Percentiles rank a stretch among this genome's conserved stretches.
Evolutionary conservation across 2,797 vertebrate species (phyloP).

Genomic region (Poeciliopsis turneri): DNA sequence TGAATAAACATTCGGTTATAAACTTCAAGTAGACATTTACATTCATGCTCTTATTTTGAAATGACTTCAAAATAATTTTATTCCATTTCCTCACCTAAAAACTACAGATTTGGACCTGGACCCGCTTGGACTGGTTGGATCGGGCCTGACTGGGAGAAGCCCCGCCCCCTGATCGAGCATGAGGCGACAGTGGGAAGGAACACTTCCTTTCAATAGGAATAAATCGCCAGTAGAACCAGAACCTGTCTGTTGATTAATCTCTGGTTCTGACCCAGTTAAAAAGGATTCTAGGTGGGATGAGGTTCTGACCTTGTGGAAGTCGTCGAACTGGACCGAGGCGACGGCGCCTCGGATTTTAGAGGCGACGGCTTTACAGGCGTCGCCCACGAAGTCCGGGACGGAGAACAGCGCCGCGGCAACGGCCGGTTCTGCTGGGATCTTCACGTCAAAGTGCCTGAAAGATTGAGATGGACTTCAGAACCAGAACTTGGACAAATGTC

Average conservation of each 20-base stretch:
- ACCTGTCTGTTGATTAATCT: not conserved
- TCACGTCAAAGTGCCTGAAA: slow-evolving; percentile 87
- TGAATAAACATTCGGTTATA: too few species aligned
- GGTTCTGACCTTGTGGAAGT: slow-evolving; percentile 88
- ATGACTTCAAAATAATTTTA: too few species aligned
- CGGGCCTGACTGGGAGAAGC: not conserved
- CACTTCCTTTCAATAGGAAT: not conserved
- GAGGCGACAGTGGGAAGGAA: not conserved
- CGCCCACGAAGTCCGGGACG: slow-evolving; percentile 89
- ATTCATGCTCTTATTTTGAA: too few species aligned
- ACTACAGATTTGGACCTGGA: not conserved
- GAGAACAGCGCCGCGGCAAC: slow-evolving; percentile 83
- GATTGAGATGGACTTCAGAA: not conserved
- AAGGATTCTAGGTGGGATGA: slow-evolving; percentile 19
- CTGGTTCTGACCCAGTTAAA: not conserved
- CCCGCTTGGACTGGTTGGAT: not conserved
- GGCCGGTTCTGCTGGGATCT: slow-evolving; percentile 18
- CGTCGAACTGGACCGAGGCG: slow-evolving; percentile 90
- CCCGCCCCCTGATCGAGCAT: not conserved
- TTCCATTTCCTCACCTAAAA: too few species aligned
- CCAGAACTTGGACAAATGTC: not conserved
- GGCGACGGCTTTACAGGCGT: slow-evolving; percentile 90
- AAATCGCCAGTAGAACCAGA: not conserved
- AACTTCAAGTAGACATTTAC: too few species aligned
- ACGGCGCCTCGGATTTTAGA: slow-evolving; percentile 89